A percentile compares a stretch with the other conserved stretches of the same genome.
phyloP scores from a whole-genome alignment of 1,140 invertebrate genomes.

The Sycobia sp. region DNA sequence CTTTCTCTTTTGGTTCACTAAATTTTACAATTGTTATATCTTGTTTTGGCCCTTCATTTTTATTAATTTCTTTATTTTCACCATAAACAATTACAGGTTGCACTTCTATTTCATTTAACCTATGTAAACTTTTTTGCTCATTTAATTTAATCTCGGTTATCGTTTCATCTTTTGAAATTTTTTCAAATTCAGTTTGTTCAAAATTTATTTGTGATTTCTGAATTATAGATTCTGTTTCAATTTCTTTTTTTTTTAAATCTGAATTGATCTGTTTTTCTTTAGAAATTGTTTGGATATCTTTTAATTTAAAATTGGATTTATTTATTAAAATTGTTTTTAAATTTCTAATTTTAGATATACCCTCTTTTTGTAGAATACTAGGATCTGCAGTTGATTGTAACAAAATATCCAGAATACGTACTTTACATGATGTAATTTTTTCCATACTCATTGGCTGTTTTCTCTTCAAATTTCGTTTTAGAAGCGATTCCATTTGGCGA shows the following conservation, averaged over 20 bases:
- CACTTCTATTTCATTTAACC: too few relatives aligned
- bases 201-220: not conserved
- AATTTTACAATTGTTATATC: not conserved
- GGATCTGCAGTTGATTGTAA: conserved; percentile 37
- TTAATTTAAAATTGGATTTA: not conserved
- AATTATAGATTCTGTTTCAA: not conserved
- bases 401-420: conserved; percentile 45
- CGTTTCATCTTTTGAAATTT: not conserved
- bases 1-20: not conserved
- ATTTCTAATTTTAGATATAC: conserved; percentile 41
- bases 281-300: too few relatives aligned
- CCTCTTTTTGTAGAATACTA: conserved; percentile 36
- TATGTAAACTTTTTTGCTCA: not conserved
- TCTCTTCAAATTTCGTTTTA: conserved; percentile 30
- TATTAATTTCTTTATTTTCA: too few relatives aligned
- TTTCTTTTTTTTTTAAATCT: not conserved
- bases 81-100: too few relatives aligned
- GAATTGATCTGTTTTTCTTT: not conserved
- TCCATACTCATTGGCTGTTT: conserved; percentile 25
- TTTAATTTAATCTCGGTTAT: not conserved
- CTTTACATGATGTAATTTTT: conserved; percentile 48
- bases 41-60: not conserved
- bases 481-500: conserved; percentile 11
- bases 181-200: not conserved
- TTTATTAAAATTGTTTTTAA: not conserved